phyloP scores from a whole-genome alignment of 2,888 invertebrate genomes.

The Priapulus caudatus region DNA sequence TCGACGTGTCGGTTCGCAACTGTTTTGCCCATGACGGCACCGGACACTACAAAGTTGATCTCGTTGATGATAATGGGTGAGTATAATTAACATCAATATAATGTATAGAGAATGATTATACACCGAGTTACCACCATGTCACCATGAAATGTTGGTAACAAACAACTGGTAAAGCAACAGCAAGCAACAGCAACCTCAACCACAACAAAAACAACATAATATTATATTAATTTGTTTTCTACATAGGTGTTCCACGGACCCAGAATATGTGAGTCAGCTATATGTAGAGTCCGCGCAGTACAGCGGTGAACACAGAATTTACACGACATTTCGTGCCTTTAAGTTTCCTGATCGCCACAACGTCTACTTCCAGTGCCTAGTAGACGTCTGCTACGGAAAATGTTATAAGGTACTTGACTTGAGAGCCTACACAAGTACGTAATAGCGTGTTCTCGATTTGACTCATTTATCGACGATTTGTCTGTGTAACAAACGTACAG shows the following conservation, averaged over 20 bases:
- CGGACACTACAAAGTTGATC: neutral
- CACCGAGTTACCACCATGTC: too few species aligned
- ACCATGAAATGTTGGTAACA: too few species aligned
- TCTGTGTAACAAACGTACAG: too few species aligned
- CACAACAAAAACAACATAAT: too few species aligned
- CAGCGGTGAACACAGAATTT: neutral
- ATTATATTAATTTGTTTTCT: neutral
- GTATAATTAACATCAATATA: too few species aligned
- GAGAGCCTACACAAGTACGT: too few species aligned
- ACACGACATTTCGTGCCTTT: neutral
- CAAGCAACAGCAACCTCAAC: too few species aligned
- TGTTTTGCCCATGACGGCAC: neutral
- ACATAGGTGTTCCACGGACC: conserved; percentile 1
- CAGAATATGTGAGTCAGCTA: conserved; percentile 1
- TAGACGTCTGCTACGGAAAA: neutral
- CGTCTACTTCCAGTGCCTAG: neutral
- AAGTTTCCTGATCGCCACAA: neutral
- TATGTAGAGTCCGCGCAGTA: neutral
- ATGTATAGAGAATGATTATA: too few species aligned
- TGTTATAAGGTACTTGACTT: conserved; percentile 1
- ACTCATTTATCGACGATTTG: too few species aligned
- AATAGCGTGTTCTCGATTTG: too few species aligned
- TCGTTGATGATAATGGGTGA: conserved; percentile 1
- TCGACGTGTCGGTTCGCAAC: neutral
- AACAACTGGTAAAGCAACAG: too few species aligned